phyloP scores from a whole-genome alignment of 2,888 invertebrate species.

The Allygus modestus region DNA sequence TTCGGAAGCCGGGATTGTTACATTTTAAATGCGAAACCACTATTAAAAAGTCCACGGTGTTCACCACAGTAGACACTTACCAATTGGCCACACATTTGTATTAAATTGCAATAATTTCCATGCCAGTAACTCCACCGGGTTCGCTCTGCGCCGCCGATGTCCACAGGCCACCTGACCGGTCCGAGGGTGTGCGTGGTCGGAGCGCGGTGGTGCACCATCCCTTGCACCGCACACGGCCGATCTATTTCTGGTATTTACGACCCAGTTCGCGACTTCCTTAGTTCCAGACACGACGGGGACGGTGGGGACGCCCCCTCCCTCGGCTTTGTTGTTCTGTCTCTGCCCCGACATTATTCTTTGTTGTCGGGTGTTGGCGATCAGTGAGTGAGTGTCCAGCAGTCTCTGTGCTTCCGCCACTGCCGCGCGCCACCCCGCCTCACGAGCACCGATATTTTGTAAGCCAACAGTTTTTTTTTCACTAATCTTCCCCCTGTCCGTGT shows the following conservation, averaged over 20 bases:
- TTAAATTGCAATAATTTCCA: too few species aligned
- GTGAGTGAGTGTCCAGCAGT: slow-evolving; percentile 2
- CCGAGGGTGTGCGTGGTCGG: neutral
- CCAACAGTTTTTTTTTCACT: slow-evolving; percentile 48
- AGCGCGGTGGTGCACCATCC: neutral
- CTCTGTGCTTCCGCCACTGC: slow-evolving; percentile 29
- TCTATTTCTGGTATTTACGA: slow-evolving; percentile 46
- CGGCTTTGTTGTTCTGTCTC: slow-evolving; percentile 43
- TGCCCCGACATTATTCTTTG: slow-evolving; percentile 43
- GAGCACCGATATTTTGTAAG: slow-evolving; percentile 51
- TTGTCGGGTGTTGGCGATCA: slow-evolving; percentile 20
- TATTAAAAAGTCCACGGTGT: too few species aligned
- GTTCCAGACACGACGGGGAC: slow-evolving; percentile 42
- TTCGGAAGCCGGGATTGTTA: too few species aligned
- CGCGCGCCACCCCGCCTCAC: slow-evolving; percentile 49
- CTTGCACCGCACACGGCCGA: neutral
- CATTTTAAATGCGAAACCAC: too few species aligned
- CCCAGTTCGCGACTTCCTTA: slow-evolving; percentile 38
- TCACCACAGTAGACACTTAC: too few species aligned
- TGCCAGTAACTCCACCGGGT: too few species aligned
- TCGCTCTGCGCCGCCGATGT: too few species aligned
- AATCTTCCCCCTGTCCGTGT: slow-evolving; percentile 17
- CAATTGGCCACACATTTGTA: too few species aligned
- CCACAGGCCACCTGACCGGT: too few species aligned
- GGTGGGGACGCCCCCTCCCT: slow-evolving; percentile 24